Evolutionary conservation across 2,113 vertebrate species (phyloP), one percentile per base, ranked within the genome.

Genomic region (Platysternon megacephalum): DNA sequence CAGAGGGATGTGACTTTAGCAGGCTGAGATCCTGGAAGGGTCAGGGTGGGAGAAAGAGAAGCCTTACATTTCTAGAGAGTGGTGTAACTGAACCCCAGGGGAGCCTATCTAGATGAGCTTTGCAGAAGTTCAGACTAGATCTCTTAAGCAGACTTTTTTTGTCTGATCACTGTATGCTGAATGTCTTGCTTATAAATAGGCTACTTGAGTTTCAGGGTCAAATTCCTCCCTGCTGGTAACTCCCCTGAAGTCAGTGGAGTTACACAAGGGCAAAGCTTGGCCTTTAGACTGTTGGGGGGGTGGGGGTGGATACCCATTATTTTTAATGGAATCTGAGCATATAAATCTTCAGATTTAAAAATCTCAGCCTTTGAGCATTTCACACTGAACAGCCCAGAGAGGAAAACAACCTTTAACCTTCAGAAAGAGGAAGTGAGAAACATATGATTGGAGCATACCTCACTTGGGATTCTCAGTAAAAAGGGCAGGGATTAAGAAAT

Each of bases 291-390:
- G 11, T n/a, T 87, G 35, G 35, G 65, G 79, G 32, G 24, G 24
- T 2, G 6, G 12, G 0, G 0, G 0, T 16, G 82, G 44, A 14
- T 74, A 80, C 0, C 9, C 24, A 1, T 68, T 35, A 82, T 79
- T 68, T 19, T 11, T 32, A 29, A 2, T 11, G 76, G 6, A 21
- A 68, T 82, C 3, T 0, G 2, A 84, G 72, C 84, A 29, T 9
- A 35, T 39, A 56, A 79, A 26, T 16, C 49, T 11, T 1, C 46
- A 79, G 72, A 29, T 79, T 32, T 49, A 10, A 49, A 32, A 32
- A 35, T 1, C 8, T 68, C 78, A 65, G 0, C 0, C 51, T 6
- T 9, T 17, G 17, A 56, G 7, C 46, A 52, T 88, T 91, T 22
- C 26, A n/a, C 89, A 91, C 76, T 32, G 76, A 80, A 61, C 0